These are phyloP conservation scores for Drosophila pseudoobscura DNA, from an alignment of 1,140 invertebrate species.

Conservation along the genomic window DNA sequence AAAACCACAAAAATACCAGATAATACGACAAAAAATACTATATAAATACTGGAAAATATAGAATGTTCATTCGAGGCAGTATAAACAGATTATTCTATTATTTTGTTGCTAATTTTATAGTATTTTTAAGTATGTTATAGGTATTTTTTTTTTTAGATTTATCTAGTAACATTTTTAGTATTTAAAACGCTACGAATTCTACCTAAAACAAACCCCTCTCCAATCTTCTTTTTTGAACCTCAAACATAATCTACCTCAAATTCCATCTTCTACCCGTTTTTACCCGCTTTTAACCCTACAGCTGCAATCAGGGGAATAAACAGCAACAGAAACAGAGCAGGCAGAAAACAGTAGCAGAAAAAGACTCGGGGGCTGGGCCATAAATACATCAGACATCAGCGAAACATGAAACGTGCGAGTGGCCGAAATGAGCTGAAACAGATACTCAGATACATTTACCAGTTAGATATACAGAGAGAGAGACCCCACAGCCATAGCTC, in stretches of 20 bases:
- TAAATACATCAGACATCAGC: slow-evolving; percentile 54
- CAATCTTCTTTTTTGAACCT: slow-evolving; percentile 3
- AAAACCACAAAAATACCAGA: no score
- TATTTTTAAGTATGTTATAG: no score
- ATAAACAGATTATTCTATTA: no score
- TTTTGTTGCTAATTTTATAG: no score
- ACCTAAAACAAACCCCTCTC: slow-evolving; percentile 12
- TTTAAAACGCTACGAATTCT: not conserved
- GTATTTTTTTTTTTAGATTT: no score
- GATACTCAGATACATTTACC: slow-evolving; percentile 32
- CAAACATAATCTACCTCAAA: slow-evolving; percentile 6
- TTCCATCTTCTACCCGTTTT: not conserved
- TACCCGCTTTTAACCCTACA: slow-evolving; percentile 33
- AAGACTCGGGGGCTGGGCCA: slow-evolving; percentile 10
- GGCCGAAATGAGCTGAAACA: slow-evolving; percentile 25
- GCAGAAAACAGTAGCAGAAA: slow-evolving; percentile 27
- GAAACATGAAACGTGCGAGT: slow-evolving; percentile 45
- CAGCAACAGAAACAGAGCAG: not conserved
- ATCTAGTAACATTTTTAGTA: no score
- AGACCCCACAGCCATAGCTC: not conserved
- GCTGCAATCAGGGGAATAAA: slow-evolving; percentile 21
- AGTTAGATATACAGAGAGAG: slow-evolving; percentile 23
- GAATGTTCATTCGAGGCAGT: no score
- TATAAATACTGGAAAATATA: not conserved
- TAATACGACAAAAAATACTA: no score